These are phyloP conservation scores for Matsumurasca onukii DNA, from an alignment of 1,140 invertebrate genomes.

Conservation along the genomic window DNA sequence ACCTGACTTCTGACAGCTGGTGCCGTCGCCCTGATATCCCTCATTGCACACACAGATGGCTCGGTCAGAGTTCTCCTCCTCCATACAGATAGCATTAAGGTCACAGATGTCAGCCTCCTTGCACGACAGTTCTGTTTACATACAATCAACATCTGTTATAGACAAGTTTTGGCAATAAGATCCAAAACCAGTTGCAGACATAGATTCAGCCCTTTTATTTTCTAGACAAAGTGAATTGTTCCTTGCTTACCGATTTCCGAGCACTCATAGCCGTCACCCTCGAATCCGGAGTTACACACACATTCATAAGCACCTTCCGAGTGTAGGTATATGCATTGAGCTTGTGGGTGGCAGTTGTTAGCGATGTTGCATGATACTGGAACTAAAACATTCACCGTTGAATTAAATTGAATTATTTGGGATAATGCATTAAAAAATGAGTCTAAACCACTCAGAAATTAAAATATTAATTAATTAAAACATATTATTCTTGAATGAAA, in stretches of 20 bases:
- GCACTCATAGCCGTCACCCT: conserved; percentile 55
- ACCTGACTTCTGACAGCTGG: conserved; percentile 53
- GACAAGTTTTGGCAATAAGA: not conserved
- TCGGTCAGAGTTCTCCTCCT: conserved; percentile 60
- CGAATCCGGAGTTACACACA: conserved; percentile 64
- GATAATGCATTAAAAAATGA: conserved; percentile 10
- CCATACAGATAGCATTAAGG: conserved; percentile 69
- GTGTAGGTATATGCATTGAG: conserved; percentile 75
- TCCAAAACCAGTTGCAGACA: too few relatives aligned
- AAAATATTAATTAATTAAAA: too few relatives aligned
- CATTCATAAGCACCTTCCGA: conserved; percentile 77
- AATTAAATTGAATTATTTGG: conserved; percentile 42
- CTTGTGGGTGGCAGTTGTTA: conserved; percentile 74
- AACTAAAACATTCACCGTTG: conserved; percentile 44
- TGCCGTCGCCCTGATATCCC: conserved; percentile 77
- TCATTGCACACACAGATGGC: conserved; percentile 71
- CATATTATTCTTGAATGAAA: too few relatives aligned
- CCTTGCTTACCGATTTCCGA: conserved; percentile 37
- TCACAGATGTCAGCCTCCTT: conserved; percentile 70
- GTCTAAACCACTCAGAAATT: not conserved
- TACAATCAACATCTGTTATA: not conserved
- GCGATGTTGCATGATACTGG: conserved; percentile 69
- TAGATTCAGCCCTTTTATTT: too few relatives aligned
- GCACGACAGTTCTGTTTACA: conserved; percentile 59
- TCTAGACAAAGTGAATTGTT: too few relatives aligned